Evolutionary conservation across 1,140 invertebrate genomes (phyloP).

Genomic region (Drosophila littoralis): DNA sequence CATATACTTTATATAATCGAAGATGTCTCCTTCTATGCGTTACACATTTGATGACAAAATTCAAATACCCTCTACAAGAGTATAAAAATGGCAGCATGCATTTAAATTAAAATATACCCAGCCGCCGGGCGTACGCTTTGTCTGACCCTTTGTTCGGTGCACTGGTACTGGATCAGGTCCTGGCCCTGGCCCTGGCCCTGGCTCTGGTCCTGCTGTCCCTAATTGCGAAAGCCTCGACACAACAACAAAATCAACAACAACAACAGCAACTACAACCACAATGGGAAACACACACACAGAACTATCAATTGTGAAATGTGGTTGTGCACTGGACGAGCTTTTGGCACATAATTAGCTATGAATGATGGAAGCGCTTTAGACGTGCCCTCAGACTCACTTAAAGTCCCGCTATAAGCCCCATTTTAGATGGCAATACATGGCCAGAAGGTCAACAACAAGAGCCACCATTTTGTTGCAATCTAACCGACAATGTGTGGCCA

Average conservation of each 20-base stretch:
- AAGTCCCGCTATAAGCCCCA: not conserved
- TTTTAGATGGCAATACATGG: not conserved
- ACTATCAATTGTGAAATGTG: conserved; percentile 46
- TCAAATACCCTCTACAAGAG: no score
- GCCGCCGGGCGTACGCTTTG: conserved; percentile 11
- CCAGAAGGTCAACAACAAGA: conserved; percentile 20
- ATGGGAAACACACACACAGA: conserved; percentile 20
- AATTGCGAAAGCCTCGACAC: conserved; percentile 29
- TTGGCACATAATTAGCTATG: conserved; percentile 48
- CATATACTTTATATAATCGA: conserved; percentile 3
- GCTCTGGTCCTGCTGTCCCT: conserved; percentile 11
- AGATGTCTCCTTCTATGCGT: no score
- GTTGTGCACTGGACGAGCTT: conserved; percentile 31
- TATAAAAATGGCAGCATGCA: conserved; percentile 41
- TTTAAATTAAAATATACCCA: conserved; percentile 45
- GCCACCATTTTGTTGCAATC: conserved; percentile 13
- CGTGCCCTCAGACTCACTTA: not conserved
- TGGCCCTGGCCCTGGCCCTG: not conserved
- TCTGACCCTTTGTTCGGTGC: conserved; percentile 23
- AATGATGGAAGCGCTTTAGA: conserved; percentile 22
- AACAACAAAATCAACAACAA: conserved; percentile 1
- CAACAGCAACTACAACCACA: conserved; percentile 13
- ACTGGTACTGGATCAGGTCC: not conserved
- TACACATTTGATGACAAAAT: no score
- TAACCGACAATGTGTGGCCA: conserved; percentile 39